A percentile compares a stretch with the other conserved stretches of the same genome.
These are phyloP conservation scores for Dasyornis broadbenti DNA, from an alignment of 2,113 vertebrate genomes.

Conservation along the genomic window DNA sequence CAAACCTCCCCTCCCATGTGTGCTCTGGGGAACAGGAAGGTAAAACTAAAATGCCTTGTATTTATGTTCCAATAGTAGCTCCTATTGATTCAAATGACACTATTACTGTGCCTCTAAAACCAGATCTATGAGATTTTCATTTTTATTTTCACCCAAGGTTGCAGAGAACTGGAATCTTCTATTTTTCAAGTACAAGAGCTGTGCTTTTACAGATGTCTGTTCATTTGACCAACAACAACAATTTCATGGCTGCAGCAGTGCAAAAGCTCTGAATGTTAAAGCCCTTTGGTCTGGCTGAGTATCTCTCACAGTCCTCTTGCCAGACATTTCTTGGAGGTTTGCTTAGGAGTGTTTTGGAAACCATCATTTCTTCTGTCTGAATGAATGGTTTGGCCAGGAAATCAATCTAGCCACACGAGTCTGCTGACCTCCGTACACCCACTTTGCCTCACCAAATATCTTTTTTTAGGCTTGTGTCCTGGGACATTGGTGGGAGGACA, in stretches of 20 bases:
- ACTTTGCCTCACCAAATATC: not conserved
- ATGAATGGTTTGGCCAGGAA: slow-evolving; percentile 60
- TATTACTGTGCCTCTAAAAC: not conserved
- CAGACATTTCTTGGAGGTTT: slow-evolving; percentile 46
- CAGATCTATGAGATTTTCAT: accelerated
- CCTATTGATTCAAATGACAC: not conserved
- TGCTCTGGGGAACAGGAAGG: not conserved
- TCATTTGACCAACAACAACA: not conserved
- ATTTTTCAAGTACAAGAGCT: not conserved
- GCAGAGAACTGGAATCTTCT: not conserved
- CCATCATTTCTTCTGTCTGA: slow-evolving; percentile 37
- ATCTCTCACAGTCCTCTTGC: not conserved
- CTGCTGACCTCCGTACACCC: slow-evolving; percentile 31
- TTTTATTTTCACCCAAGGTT: not conserved
- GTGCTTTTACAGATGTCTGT: not conserved
- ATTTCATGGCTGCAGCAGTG: not conserved
- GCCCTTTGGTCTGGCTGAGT: not conserved
- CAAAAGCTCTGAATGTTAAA: slow-evolving; percentile 19
- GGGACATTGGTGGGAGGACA: not conserved
- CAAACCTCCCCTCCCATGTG: not conserved
- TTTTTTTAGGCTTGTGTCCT: not conserved
- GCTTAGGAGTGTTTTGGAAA: slow-evolving; percentile 38
- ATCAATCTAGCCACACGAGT: slow-evolving; percentile 13
- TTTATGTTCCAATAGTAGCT: not conserved
- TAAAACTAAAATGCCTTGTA: slow-evolving; percentile 33